Base-by-base conservation (phyloP, 2,888 invertebrate genomes). In the Rhimphoctona megacephalus region DNA sequence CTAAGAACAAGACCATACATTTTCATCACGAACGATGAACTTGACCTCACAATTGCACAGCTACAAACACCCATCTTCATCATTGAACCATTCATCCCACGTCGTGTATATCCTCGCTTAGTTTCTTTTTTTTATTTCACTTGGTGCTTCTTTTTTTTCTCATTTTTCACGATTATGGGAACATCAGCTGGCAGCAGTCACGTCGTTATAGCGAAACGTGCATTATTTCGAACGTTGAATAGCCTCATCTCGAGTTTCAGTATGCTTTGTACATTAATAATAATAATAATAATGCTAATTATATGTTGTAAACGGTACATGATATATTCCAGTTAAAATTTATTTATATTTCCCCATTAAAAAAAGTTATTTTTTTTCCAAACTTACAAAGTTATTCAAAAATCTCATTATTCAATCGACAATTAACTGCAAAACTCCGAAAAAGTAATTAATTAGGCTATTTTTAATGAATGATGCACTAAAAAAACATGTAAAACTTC, bases 141-240 rank as follows among this genome's bases (percentile, higher is more conserved):
- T 14, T 5, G 25, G 3, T 57, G 57, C 14, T 57, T 57, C 14
- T 54, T 43, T 66, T 30, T 39, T 57, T 43, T 33, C 25, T 25
- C 43, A 22, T 33, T 57, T 14, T 52, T n/a, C 43, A 64, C 7
- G 17, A 78, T 64, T 64, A 78, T 72, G 30, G 36, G 66, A 49
- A 64, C 72, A 83, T 83, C 77, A 77, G 64, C 83, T 78, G 83
- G 52, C 70, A 43, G 30, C 61, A 43, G 11, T 14, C 43, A 14
- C 43, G 61, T 78, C 70, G 22, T 61, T 78, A 39, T 39, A 54
- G 33, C 70, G 70, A 52, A 43, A 43, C 76, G 69, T 76, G 49
- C 61, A 66, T 81, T 78, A 78, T 78, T 81, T 78, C 73, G 73
- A 49, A 78, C 85, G 73, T 78, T 81, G 66, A 85, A 81, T 78